Conservation (phyloP, 2,888 invertebrate genomes). For the Orthosia incerta region DNA sequence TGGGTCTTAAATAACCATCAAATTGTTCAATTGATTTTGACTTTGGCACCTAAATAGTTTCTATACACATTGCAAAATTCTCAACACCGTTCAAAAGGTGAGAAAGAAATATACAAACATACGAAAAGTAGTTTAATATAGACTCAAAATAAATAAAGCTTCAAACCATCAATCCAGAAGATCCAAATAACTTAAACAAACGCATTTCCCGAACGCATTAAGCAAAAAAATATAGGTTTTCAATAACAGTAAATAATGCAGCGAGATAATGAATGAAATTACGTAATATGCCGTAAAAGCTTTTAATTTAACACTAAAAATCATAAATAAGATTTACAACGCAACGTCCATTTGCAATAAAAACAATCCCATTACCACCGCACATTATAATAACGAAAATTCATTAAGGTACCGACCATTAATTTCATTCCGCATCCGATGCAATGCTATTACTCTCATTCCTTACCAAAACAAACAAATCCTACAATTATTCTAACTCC, state of each 20-base stretch:
- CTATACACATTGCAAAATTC: background rate
- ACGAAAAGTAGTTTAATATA: background rate
- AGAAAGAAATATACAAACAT: background rate
- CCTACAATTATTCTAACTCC: conserved; percentile 86
- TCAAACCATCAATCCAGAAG: background rate
- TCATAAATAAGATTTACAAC: conserved; percentile 65
- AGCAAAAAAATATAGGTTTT: conserved; percentile 47
- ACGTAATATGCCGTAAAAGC: conserved; percentile 65
- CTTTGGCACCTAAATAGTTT: background rate
- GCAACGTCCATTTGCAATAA: conserved; percentile 74
- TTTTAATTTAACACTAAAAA: conserved; percentile 68
- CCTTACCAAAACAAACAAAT: conserved; percentile 89
- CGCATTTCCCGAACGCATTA: conserved; percentile 22
- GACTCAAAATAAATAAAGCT: conserved; percentile 2
- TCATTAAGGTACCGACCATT: conserved; percentile 87
- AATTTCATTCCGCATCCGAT: conserved; percentile 84
- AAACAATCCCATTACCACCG: conserved; percentile 80
- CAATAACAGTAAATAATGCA: conserved; percentile 58
- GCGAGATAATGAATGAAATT: conserved; percentile 61
- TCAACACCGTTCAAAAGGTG: background rate
- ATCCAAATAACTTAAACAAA: conserved; percentile 11
- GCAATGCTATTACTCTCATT: conserved; percentile 86
- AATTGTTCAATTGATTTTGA: background rate
- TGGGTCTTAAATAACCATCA: background rate
- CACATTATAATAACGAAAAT: conserved; percentile 86